phyloP scores from a whole-genome alignment of 2,888 invertebrate genomes.

The Heliconius hortense region DNA sequence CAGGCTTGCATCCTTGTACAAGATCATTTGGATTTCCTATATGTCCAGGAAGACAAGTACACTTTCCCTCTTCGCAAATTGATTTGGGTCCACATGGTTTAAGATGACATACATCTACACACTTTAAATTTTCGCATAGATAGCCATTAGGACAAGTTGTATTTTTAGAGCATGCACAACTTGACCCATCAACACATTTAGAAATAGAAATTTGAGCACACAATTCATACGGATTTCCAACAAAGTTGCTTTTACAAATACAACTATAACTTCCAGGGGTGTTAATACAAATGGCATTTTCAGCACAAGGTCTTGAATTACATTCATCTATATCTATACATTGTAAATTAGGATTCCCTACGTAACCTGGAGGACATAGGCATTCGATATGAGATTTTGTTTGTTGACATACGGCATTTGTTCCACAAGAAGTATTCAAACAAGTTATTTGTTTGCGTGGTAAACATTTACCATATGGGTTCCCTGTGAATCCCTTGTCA shows the following conservation, averaged over 20 bases:
- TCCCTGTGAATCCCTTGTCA: constrained; percentile 91
- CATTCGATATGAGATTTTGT: constrained; percentile 89
- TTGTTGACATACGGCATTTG: constrained; percentile 90
- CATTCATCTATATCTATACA: constrained; percentile 94
- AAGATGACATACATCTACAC: constrained; percentile 88
- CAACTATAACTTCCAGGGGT: constrained; percentile 94
- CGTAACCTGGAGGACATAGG: constrained; percentile 90
- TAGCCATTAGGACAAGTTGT: constrained; percentile 90
- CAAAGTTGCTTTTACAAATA: constrained; percentile 90
- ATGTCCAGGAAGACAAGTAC: constrained; percentile 90
- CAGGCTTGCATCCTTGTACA: constrained; percentile 86
- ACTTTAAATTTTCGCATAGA: constrained; percentile 87
- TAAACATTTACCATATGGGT: constrained; percentile 92
- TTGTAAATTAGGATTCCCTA: constrained; percentile 93
- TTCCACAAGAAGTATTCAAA: constrained; percentile 87
- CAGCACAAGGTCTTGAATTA: constrained; percentile 88
- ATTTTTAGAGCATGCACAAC: constrained; percentile 87
- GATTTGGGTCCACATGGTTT: constrained; percentile 91
- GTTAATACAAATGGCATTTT: constrained; percentile 94
- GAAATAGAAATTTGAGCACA: constrained; percentile 87
- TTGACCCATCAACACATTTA: constrained; percentile 85
- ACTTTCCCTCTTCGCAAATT: constrained; percentile 89
- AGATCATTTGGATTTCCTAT: constrained; percentile 88
- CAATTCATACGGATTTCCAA: constrained; percentile 93
- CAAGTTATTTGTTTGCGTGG: constrained; percentile 87